Base-by-base conservation (phyloP, 2,797 vertebrate species). In the Mustela erminea region DNA sequence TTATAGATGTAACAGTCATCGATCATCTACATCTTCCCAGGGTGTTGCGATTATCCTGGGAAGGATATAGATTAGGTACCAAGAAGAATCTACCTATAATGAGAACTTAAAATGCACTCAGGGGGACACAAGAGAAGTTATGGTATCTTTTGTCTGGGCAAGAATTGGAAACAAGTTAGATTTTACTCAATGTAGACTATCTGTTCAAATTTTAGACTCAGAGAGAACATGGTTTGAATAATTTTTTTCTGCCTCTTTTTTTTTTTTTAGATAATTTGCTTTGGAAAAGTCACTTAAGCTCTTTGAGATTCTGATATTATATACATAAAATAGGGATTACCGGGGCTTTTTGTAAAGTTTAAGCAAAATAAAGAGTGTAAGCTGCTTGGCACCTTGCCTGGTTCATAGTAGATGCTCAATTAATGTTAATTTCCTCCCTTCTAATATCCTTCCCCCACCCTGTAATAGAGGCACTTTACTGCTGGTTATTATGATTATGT, bases 191-290 rank as follows among this genome's bases (percentile, higher is more conserved):
- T 80, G n/a, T 58, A 80, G 38, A 90, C 7, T 54, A 75, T 54
- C 15, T 93, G n/a, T 95, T 84, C 68, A 18, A 49, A 58, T 64
- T 93, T 97, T 96, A 64, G 88, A 87, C 96, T 87, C 35, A 96
- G 70, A 92, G 58, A 90, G 43, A 83, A 86, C 38, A 43, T 41
- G 27, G n/a, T 58, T 92, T 93, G 81, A 95, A 84, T 85, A 90
- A 41, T 85, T 80, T 88, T 88, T 77, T 95, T 58, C n/a, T 85
- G 29, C 13, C 49, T 90, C 32, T 83, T 75, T 89, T 54, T 72
- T 89, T 54, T 72, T 62, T 60, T 38, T 38, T 38, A 27, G 72
- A 9, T 92, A 88, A 85, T 82, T 74, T 96, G 20, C 32, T 90
- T 92, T 97, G 46, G 32, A 75, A 35, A 41, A 94, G 54, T 92